Conservation (phyloP, 2,113 vertebrate genomes). For the Podarcis muralis region DNA sequence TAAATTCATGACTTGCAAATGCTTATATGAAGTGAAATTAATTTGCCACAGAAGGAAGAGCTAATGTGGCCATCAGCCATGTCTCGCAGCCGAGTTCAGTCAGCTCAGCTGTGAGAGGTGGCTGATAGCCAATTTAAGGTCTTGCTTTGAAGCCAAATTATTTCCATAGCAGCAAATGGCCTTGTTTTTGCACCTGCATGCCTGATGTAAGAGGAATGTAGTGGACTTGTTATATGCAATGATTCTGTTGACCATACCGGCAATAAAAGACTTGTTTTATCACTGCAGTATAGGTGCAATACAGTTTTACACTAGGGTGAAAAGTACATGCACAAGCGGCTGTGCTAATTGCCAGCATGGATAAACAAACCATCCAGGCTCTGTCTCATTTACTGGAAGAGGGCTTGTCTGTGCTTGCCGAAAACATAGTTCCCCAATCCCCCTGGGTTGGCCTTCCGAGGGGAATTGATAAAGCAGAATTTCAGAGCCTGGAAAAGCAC, state of each 20-base stretch:
- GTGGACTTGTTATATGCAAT: neutral
- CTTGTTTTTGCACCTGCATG: neutral
- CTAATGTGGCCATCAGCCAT: neutral
- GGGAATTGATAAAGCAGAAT: neutral
- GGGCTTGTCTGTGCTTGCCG: slow-evolving; percentile 24
- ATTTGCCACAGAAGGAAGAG: neutral
- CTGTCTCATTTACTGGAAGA: slow-evolving; percentile 24
- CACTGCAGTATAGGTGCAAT: accelerated
- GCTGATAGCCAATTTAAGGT: neutral
- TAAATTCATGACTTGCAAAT: neutral
- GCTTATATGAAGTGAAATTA: neutral
- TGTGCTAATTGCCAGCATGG: neutral
- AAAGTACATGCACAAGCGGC: slow-evolving; percentile 4
- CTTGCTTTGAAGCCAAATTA: neutral
- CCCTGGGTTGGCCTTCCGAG: neutral
- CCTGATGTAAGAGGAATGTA: neutral
- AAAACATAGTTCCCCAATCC: slow-evolving; percentile 7
- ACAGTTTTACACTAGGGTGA: slow-evolving; percentile 4
- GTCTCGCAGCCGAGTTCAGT: neutral
- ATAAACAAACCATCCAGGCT: neutral
- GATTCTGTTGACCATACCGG: neutral
- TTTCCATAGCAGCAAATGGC: neutral
- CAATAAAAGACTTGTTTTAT: slow-evolving; percentile 30
- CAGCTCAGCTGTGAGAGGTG: too few relatives aligned
- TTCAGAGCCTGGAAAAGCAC: too few relatives aligned